These are phyloP conservation scores for Phalacrocorax aristotelis DNA, from an alignment of 2,113 vertebrate species.

Conservation along the genomic window DNA sequence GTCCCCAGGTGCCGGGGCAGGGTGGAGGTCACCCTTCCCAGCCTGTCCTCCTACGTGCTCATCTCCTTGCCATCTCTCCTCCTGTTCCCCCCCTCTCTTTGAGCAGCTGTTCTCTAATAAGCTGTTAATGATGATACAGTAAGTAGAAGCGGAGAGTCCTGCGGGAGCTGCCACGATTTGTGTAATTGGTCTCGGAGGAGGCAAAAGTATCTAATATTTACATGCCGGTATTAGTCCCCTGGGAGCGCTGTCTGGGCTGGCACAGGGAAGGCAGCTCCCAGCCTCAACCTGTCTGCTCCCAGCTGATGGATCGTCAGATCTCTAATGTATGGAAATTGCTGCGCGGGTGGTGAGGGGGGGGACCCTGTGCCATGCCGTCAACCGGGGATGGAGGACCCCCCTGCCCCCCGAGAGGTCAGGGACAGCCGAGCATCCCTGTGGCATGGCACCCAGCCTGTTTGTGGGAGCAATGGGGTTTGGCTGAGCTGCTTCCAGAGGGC, in stretches of 20 bases:
- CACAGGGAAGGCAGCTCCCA: constrained; percentile 23
- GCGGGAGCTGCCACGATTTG: constrained; percentile 76
- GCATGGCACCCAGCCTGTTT: fast-evolving
- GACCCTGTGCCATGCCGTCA: fast-evolving
- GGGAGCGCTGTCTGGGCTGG: constrained; percentile 66
- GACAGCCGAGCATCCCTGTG: neutral
- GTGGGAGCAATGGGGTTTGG: fast-evolving
- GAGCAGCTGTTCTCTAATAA: constrained; percentile 80
- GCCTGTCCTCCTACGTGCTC: neutral
- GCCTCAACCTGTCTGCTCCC: neutral
- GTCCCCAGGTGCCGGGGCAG: neutral
- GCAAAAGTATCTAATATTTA: constrained; percentile 79
- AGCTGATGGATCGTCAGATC: neutral
- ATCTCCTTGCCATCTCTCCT: neutral
- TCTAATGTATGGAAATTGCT: neutral
- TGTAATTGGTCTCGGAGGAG: constrained; percentile 83
- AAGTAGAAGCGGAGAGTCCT: constrained; percentile 73
- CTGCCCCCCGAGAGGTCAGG: fast-evolving
- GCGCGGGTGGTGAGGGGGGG: fast-evolving
- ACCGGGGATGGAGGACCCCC: neutral
- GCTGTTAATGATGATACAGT: constrained; percentile 81
- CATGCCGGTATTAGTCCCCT: constrained; percentile 70
- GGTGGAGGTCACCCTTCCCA: neutral
- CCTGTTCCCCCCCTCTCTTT: neutral
- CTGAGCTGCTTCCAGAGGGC: neutral